Conservation (phyloP, 37 sponge, comb jelly and placozoan species). For the Ianthella basta region DNA sequence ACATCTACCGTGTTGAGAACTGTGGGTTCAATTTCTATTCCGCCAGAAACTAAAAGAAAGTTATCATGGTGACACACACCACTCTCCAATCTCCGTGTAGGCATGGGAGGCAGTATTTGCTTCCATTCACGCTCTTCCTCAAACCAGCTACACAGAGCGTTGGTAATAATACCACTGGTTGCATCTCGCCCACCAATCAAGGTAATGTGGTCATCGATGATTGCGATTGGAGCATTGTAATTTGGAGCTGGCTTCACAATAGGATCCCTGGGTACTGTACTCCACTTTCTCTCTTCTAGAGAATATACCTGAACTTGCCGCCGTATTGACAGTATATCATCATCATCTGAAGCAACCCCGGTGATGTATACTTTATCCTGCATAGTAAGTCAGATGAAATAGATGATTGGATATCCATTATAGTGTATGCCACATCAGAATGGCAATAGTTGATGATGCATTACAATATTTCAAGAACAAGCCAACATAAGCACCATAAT, state of each 20-base stretch:
- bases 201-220: conserved; percentile 2
- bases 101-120: background rate
- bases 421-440: too few species aligned
- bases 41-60: background rate
- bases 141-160: background rate
- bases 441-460: too few species aligned
- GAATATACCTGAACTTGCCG: too few species aligned
- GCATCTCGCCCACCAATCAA: conserved; percentile 23
- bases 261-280: background rate
- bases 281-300: too few species aligned
- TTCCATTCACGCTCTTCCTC: background rate
- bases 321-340: too few species aligned
- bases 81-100: too few species aligned
- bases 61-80: background rate
- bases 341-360: too few species aligned
- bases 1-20: conserved; percentile 4
- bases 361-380: too few species aligned
- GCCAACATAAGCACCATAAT: too few species aligned
- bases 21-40: background rate
- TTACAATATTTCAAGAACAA: too few species aligned
- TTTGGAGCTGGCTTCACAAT: background rate
- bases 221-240: background rate
- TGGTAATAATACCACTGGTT: background rate
- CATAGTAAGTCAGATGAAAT: too few species aligned
- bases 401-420: too few species aligned